Evolutionary conservation across 2,113 vertebrate genomes (phyloP), one percentile per base, ranked within the genome.

Genomic region (Onychostruthus taczanowskii): DNA sequence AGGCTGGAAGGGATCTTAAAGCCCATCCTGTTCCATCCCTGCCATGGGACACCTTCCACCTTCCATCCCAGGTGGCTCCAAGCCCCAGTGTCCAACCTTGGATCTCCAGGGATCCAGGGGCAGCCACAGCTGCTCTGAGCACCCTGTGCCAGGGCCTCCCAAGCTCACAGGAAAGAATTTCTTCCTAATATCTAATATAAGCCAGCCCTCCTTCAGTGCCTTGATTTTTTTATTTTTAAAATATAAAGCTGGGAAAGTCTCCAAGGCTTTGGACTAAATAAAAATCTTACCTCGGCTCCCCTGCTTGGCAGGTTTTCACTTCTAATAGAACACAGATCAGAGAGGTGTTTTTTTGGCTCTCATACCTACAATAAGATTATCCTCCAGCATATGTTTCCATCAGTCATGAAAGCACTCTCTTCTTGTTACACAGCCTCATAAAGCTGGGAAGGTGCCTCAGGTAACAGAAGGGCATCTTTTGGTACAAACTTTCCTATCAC

Each of bases 261-360:
- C 90, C 90, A 93, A 92, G 72, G 55, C 59, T 90, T 70, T 77
- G 43, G 56, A 70, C 72, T 90, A 76, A 93, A 90, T 73, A 91
- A 90, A 90, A 95, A 31, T 17, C 63, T 83, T 89, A 62, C 50
- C 35, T 86, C 23, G 11, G 31, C 69, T 92, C 23, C 91, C 78
- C 56, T 82, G 81, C 62, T 82, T 91, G 85, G 67, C 90, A 95
- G 44, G 43, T 12, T 94, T 93, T 94, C 87, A 14, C 12, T 85
- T 88, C 64, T 37, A 70, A 89, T 39, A 70, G 43, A 84, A 9
- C 63, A 70, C 33, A 92, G 79, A 93, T 84, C 68, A 89, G 44
- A 96, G 41, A 44, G 72, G n/a, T 77, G 61, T 0, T 76, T 72
- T 47, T 77, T 66, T 64, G 59, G 79, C 85, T 88, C 30, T 67